These are phyloP conservation scores for Nannoperca australis DNA, from an alignment of 2,797 vertebrate genomes.

Conservation along the genomic window DNA sequence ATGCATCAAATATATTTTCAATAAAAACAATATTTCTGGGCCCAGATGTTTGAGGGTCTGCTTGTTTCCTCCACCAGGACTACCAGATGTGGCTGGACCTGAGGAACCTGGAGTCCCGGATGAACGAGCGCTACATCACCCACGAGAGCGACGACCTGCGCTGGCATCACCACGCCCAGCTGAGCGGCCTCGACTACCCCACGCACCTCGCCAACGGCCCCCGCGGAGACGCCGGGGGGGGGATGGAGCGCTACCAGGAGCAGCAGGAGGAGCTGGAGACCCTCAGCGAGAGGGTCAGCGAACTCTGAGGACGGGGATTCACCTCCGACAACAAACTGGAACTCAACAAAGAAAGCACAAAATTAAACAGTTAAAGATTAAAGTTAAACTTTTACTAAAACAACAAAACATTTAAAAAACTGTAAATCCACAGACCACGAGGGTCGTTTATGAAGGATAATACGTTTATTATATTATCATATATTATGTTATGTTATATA, in stretches of 20 bases:
- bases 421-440: too few relatives aligned
- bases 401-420: too few relatives aligned
- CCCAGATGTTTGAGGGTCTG: not conserved
- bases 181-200: slow-evolving; percentile 91
- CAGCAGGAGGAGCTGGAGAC: slow-evolving; percentile 92
- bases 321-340: not conserved
- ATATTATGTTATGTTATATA: too few relatives aligned
- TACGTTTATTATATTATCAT: too few relatives aligned
- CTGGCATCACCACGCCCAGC: slow-evolving; percentile 93
- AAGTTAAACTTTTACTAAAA: not conserved
- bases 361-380: not conserved
- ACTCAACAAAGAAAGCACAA: slow-evolving; percentile 6
- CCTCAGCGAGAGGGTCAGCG: slow-evolving; percentile 96
- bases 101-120: slow-evolving; percentile 92
- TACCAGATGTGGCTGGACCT: slow-evolving; percentile 98
- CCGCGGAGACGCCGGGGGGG: slow-evolving; percentile 75
- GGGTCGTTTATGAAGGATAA: too few relatives aligned
- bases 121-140: slow-evolving; percentile 95
- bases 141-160: slow-evolving; percentile 96
- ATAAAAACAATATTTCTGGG: not conserved
- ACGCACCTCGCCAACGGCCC: slow-evolving; percentile 83
- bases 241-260: slow-evolving; percentile 83
- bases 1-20: not conserved
- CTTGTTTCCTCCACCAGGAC: slow-evolving; percentile 84
- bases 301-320: slow-evolving; percentile 85